phyloP scores from a whole-genome alignment of 2,888 invertebrate species.

The Limnephilus lunatus region DNA sequence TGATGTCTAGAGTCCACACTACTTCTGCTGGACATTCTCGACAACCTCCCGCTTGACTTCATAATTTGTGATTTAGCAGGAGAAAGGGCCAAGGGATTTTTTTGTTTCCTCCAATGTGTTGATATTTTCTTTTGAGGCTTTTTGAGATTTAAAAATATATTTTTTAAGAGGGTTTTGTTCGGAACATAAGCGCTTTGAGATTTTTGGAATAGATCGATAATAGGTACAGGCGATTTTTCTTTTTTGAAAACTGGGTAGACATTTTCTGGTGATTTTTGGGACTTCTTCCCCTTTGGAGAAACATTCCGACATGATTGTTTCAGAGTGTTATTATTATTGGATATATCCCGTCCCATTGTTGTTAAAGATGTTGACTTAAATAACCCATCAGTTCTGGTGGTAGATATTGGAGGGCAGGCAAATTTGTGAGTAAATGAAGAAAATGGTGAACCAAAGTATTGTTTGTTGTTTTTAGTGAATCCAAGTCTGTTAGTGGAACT shows the following conservation, averaged over 20 bases:
- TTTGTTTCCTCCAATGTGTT: constrained; percentile 76
- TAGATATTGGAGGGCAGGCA: constrained; percentile 73
- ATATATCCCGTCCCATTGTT: constrained; percentile 38
- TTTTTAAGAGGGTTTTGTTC: constrained; percentile 73
- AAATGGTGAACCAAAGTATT: constrained; percentile 69
- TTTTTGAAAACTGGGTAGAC: constrained; percentile 69
- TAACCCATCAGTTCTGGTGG: constrained; percentile 58
- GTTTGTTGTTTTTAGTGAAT: constrained; percentile 74
- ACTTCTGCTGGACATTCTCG: constrained; percentile 61
- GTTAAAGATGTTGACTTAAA: constrained; percentile 44
- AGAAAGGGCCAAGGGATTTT: constrained; percentile 76
- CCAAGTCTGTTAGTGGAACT: constrained; percentile 69
- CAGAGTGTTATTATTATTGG: constrained; percentile 69
- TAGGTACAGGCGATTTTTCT: constrained; percentile 71
- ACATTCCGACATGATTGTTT: constrained; percentile 69
- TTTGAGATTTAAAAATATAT: constrained; percentile 75
- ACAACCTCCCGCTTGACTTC: constrained; percentile 58
- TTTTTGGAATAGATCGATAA: constrained; percentile 74
- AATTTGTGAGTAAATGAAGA: constrained; percentile 76
- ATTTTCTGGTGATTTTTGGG: constrained; percentile 46
- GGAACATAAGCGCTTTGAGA: constrained; percentile 75
- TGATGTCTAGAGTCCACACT: constrained; percentile 73
- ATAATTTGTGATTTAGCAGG: constrained; percentile 71
- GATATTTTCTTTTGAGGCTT: constrained; percentile 73
- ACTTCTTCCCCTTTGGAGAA: constrained; percentile 72